Base-by-base conservation (phyloP, 2,888 invertebrate genomes). In the Strigamia transsilvanica region DNA sequence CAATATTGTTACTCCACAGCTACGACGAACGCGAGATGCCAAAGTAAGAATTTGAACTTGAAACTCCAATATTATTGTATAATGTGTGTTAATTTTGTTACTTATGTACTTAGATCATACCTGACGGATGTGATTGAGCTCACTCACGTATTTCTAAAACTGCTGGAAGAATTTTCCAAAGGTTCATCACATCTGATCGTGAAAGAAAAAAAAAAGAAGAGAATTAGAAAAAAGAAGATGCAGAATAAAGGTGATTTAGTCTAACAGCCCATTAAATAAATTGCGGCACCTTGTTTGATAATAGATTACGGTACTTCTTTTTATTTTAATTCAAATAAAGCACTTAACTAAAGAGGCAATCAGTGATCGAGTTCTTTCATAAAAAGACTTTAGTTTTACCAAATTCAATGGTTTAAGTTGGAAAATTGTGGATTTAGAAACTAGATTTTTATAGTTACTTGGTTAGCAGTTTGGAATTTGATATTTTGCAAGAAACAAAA, bases 11-110 rank as follows among this genome's bases (percentile, higher is more conserved):
- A 84, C 89, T 98, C 86, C 90, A 94, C 84, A 92, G 92, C 86
- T 99, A 93, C 89, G 93, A 97, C 87, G 94, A 96, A 86, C 89
- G 91, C 85, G 94, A 94, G 90, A 94, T 96, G 92, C 94, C 97
- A 83, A 92, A 93, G 73, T 73, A 32, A 32, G 42, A 21, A 41
- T 87, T 27, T 27, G 27, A 27, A 27, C 27, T 3, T 27, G 27
- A 27, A 27, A 27, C 3, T 6, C 38, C 2, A 38, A 38, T 9
- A 38, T 38, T 38, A 38, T 18, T 51, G 4, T 1, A 51, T 0
- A 51, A 27, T 27, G 1, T 27, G 27, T 21, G 9, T 21, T 1
- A 61, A n/a, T 61, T 23, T 66, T 66, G 13, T 23, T 12, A 18
- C 3, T 66, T 23, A 12, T 32, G 27, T 12, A 5, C 32, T 2